A percentile compares a stretch with the other conserved stretches of the same genome.
phyloP scores from a whole-genome alignment of 2,888 invertebrate species.

The Petrophora chlorosata region DNA sequence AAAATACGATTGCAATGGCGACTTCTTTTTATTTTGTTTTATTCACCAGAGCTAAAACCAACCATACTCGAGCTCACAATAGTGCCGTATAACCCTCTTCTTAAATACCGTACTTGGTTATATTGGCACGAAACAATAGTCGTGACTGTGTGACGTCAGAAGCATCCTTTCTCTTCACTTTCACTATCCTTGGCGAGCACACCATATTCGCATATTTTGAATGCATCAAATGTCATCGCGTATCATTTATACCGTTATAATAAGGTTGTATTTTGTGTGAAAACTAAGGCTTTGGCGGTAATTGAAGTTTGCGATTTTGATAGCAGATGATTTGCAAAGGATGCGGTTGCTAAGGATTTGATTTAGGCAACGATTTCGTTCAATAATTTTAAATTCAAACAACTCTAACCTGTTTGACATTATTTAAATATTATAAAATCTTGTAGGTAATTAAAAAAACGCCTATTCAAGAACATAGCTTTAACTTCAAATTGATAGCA shows the following conservation, averaged over 20 bases:
- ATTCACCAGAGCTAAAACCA: too few relatives aligned
- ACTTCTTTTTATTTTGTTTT: too few relatives aligned
- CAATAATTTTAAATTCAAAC: too few relatives aligned
- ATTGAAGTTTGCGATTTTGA: not conserved
- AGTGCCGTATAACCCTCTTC: too few relatives aligned
- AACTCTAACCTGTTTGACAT: too few relatives aligned
- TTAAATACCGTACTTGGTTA: slow-evolving; percentile 20
- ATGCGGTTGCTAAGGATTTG: not conserved
- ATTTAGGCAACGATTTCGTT: too few relatives aligned
- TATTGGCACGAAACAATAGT: slow-evolving; percentile 35
- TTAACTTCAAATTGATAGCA: too few relatives aligned
- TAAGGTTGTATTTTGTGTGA: slow-evolving; percentile 1
- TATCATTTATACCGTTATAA: not conserved
- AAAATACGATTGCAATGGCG: too few relatives aligned
- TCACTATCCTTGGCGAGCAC: slow-evolving; percentile 75
- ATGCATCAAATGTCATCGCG: slow-evolving; percentile 21
- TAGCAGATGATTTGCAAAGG: slow-evolving; percentile 5
- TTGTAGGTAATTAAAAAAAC: too few relatives aligned
- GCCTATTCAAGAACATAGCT: too few relatives aligned
- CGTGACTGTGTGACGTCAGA: slow-evolving; percentile 53
- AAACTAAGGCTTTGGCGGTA: not conserved
- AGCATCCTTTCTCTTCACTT: slow-evolving; percentile 74
- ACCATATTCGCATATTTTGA: slow-evolving; percentile 46
- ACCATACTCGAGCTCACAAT: too few relatives aligned
- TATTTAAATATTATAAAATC: too few relatives aligned